Percentiles rank a stretch among this genome's conserved stretches.
phyloP scores from a whole-genome alignment of 2,888 invertebrate species.

The Crocallis elinguaria region DNA sequence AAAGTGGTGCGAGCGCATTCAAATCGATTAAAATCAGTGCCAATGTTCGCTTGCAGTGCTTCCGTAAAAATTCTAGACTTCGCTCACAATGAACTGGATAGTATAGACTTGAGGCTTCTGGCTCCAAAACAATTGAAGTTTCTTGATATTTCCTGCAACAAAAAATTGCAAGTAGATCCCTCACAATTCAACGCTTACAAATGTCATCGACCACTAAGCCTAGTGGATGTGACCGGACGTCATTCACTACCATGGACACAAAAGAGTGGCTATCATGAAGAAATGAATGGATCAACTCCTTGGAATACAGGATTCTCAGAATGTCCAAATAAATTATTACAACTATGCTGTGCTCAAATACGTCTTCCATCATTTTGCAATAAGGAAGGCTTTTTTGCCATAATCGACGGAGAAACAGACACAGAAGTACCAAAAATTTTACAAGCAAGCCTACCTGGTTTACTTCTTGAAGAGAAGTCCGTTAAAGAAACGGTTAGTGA shows the following conservation, averaged over 20 bases:
- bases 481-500: conserved; percentile 92
- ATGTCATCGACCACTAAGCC: conserved; percentile 91
- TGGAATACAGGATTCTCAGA: conserved; percentile 95
- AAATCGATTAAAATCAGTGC: conserved; percentile 90
- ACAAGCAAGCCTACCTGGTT: conserved; percentile 91
- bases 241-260: conserved; percentile 87
- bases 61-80: conserved; percentile 92
- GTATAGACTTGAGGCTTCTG: conserved; percentile 89
- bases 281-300: conserved; percentile 85
- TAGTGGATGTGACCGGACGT: conserved; percentile 93
- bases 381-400: conserved; percentile 91
- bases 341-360: conserved; percentile 91
- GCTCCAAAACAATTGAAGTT: conserved; percentile 94
- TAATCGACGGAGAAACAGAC: conserved; percentile 92
- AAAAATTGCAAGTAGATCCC: conserved; percentile 92
- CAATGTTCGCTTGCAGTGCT: conserved; percentile 89
- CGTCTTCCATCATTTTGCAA: conserved; percentile 91
- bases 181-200: conserved; percentile 92
- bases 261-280: conserved; percentile 80
- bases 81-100: conserved; percentile 93
- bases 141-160: conserved; percentile 93
- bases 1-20: conserved; percentile 92
- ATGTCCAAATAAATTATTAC: conserved; percentile 90
- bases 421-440: conserved; percentile 88
- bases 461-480: conserved; percentile 91